Evolutionary conservation across 1,140 invertebrate species (phyloP), one percentile per base, ranked within the genome.

Genomic region (Drosophila carrolli): DNA sequence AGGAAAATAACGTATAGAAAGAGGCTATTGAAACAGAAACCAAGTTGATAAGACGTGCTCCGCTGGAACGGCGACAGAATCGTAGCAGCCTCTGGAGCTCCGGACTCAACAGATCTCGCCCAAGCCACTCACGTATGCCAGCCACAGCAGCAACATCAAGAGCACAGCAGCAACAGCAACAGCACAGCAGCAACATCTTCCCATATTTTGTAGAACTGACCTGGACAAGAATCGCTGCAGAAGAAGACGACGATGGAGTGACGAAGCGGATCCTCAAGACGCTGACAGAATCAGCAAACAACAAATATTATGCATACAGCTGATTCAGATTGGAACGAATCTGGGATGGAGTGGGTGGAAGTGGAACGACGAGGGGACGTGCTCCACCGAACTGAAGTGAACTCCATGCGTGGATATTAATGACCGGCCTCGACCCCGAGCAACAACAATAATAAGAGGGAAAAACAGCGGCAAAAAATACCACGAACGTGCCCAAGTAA

Each of bases 361-460:
- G 62, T 56, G 41, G 35, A 54, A 32, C 19, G 9, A 2, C 32
- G 43, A 40, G 16, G 16, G 47, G 44, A 55, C 43, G 41, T 44
- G 53, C 19, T 43, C 32, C 19, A 23, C n/a, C 41, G 51, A 72
- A 51, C 51, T 48, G 11, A 44, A 48, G 53, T 88, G 84, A 88
- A 84, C 83, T 89, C 73, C 83, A 75, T 83, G 79, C 70, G 79
- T 82, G 71, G 67, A 88, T 88, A 91, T 91, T 91, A 91, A 91
- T 81, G 83, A 91, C 88, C 88, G 88, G 88, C 88, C 88, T 91
- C 88, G 89, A 91, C 88, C 88, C 83, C 88, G 71, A 68, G 59
- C 67, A 53, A 55, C 43, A 67, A 59, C 65, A 60, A 50, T 35
- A 56, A 29, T n/a, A 19, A 35, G 46, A 57, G 38, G 23, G 4